These are phyloP conservation scores for Elaphurus davidianus DNA, from an alignment of 2,113 vertebrate genomes.

Conservation along the genomic window DNA sequence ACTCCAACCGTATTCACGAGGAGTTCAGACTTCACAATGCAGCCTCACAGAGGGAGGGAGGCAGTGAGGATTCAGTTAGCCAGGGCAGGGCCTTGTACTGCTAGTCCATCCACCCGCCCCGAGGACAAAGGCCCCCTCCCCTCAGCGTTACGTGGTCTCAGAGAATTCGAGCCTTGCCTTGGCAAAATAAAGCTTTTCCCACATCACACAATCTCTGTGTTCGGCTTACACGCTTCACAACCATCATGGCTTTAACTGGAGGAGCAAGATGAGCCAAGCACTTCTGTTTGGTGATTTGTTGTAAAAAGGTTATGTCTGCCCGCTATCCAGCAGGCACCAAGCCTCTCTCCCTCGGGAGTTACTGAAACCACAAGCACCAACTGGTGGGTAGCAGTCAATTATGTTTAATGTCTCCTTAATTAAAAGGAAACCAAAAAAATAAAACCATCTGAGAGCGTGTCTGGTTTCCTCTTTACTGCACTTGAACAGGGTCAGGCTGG, in stretches of 20 bases:
- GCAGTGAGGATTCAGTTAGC: background rate
- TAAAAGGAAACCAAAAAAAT: background rate
- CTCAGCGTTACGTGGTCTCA: background rate
- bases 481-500: background rate
- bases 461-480: background rate
- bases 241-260: background rate
- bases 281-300: background rate
- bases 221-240: background rate
- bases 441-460: background rate
- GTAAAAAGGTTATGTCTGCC: background rate
- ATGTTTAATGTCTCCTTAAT: background rate
- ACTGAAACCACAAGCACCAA: background rate
- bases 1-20: background rate
- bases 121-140: background rate
- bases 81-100: background rate
- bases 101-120: background rate
- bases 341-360: background rate
- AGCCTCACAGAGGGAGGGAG: background rate
- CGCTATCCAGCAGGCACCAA: background rate
- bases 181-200: background rate
- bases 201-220: background rate
- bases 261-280: background rate
- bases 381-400: background rate
- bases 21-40: background rate
- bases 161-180: background rate